Base-by-base conservation (phyloP, 2,888 invertebrate genomes). In the Crematogaster levior region DNA sequence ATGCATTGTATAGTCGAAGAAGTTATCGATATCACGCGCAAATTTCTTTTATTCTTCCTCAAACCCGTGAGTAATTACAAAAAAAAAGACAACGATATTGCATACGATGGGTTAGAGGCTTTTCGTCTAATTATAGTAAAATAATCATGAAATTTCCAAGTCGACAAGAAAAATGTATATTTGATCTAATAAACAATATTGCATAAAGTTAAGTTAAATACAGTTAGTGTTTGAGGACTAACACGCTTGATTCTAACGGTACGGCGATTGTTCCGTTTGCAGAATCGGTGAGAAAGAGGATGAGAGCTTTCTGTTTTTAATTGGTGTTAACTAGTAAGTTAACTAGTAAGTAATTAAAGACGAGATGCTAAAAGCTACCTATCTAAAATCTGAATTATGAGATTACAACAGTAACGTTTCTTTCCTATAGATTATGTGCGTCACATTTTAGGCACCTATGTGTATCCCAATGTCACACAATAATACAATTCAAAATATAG, bases 261-360 rank as follows among this genome's bases (percentile, higher is more conserved):
- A 79, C 12, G 43, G 2, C 10, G 53, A 21, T 77, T 68, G 70
- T 79, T 79, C 77, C 72, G 56, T 79, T 79, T 46, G 43, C 34
- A 79, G 72, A 70, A 56, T 34, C 18, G 24, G 27, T 75, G 72
- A 79, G 77, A 79, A 79, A 37, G 43, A 79, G 72, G 72, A 70
- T 34, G 77, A 21, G 72, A 79, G 53, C 56, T 70, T 58, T 79
- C 34, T 56, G 24, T 21, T 46, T 46, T 70, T 30, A 70, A 79
- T 79, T 40, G 56, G 12, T 12, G 43, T 7, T 70, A 79, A 79
- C 21, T 79, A 12, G 43, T 21, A 43, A 18, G 70, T 27, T n/a
- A n/a, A n/a, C n/a, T n/a, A n/a, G n/a, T n/a, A n/a, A 30, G 30
- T 70, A 68, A 79, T 79, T 70, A 79, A 70, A 70, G 12, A 12